Base-by-base conservation (phyloP, 2,888 invertebrate species). In the Leptopilina syphax region DNA sequence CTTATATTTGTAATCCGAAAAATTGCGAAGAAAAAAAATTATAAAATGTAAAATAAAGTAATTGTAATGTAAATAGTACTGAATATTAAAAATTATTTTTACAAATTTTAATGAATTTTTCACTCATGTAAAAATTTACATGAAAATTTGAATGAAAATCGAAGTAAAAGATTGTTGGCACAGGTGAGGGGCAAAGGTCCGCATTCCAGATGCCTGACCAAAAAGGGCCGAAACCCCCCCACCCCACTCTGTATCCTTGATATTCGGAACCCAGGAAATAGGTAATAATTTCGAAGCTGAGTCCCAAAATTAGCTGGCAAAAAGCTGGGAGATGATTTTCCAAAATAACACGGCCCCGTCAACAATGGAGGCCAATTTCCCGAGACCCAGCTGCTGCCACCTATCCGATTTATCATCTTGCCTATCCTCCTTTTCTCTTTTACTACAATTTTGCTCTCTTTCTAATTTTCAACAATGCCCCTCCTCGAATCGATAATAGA, bases 251-350 rank as follows among this genome's bases (percentile, higher is more conserved):
- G 0, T 60, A 47, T 50, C 18, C 57, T 41, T n/a, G 57, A n/a
- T 76, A 18, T 79, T 83, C 65, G 77, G 81, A 44, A 86, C 84
- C 85, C 85, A 88, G 89, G 89, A 90, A 90, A 87, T 87, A 86
- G 87, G 84, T 86, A 87, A 85, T 90, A 90, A 91, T 91, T 90
- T 90, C 82, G 85, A 81, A 83, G 83, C 83, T 80, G 84, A 80
- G 88, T 82, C 85, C 84, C 84, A 83, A 89, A 91, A 91, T 91
- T 91, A 91, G 90, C 91, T 86, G 88, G 88, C 88, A 88, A 89
- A 89, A 88, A 88, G 85, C 86, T 86, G 86, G 87, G 86, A 88
- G 89, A 91, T 90, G 90, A 91, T 91, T 91, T 91, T 91, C 90
- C 90, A 88, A 90, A 91, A 91, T 87, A 88, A 86, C 81, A 86